Evolutionary conservation across 2,888 invertebrate species (phyloP).

Genomic region (Epinotia brunnichana): DNA sequence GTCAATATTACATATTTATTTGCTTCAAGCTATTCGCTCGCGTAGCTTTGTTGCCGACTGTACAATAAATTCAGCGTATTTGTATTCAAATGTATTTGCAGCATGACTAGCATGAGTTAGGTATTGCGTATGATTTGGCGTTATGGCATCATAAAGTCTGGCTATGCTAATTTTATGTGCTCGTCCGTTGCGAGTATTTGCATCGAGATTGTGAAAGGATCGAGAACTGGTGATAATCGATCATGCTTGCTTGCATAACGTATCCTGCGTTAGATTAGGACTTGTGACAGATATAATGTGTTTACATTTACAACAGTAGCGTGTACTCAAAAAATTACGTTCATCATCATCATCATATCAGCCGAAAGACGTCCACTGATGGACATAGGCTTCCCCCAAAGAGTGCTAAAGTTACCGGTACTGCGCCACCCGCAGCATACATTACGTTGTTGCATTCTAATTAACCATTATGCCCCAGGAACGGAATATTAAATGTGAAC

Average conservation of each 20-base stretch:
- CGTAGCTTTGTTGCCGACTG: background rate
- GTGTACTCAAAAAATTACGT: too few species aligned
- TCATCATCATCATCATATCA: too few species aligned
- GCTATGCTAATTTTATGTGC: slow-evolving; percentile 28
- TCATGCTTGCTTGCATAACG: slow-evolving; percentile 19
- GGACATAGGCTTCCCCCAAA: too few species aligned
- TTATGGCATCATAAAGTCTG: background rate
- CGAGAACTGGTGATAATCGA: slow-evolving; percentile 6
- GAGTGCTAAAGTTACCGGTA: too few species aligned
- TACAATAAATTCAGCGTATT: background rate
- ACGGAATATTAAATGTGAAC: background rate
- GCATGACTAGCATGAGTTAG: slow-evolving; percentile 14
- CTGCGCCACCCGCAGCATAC: too few species aligned
- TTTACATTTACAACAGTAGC: background rate
- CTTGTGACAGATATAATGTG: background rate
- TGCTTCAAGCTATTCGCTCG: too few species aligned
- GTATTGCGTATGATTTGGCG: slow-evolving; percentile 18
- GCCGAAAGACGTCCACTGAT: too few species aligned
- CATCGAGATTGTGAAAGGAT: slow-evolving; percentile 28
- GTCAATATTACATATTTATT: too few species aligned
- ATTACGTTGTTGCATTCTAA: background rate
- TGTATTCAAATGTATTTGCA: slow-evolving; percentile 30
- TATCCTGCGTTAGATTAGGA: background rate
- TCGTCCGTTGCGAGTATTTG: slow-evolving; percentile 21
- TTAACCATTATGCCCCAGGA: background rate